phyloP scores from a whole-genome alignment of 2,888 invertebrate genomes.

The Gibbula magus region DNA sequence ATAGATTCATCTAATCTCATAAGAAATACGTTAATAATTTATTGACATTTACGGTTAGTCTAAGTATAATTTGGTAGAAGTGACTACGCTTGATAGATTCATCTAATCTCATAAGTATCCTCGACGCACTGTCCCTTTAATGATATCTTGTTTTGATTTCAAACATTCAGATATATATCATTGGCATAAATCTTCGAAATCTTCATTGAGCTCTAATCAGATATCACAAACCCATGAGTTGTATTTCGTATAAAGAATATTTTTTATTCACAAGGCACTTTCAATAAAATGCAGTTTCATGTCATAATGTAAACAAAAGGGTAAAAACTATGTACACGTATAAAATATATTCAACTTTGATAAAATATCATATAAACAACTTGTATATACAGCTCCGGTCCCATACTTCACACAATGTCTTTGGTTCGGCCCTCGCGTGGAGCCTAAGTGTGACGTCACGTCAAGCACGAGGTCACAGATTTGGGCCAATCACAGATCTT shows the following conservation, averaged over 20 bases:
- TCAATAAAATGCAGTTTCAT: constrained; percentile 7
- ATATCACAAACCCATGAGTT: too few species aligned
- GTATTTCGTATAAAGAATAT: constrained; percentile 13
- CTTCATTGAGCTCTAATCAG: too few species aligned
- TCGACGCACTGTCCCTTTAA: too few species aligned
- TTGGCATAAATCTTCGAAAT: too few species aligned
- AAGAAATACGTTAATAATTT: too few species aligned
- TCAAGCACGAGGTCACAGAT: constrained; percentile 26
- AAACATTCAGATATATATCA: too few species aligned
- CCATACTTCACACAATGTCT: background rate
- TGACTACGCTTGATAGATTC: too few species aligned
- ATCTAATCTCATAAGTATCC: too few species aligned
- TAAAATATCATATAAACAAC: constrained; percentile 21
- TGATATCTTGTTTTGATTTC: too few species aligned
- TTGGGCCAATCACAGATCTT: constrained; percentile 53
- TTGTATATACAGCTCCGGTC: background rate
- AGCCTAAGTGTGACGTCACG: constrained; percentile 26
- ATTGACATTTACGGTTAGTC: too few species aligned
- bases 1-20: too few species aligned
- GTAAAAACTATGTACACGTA: constrained; percentile 17
- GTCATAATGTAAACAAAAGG: background rate
- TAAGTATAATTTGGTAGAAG: too few species aligned
- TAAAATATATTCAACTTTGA: constrained; percentile 21
- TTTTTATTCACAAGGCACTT: constrained; percentile 15
- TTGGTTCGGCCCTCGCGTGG: background rate